Evolutionary conservation across 2,113 vertebrate genomes (phyloP).

Genomic region (Nematolebias whitei): DNA sequence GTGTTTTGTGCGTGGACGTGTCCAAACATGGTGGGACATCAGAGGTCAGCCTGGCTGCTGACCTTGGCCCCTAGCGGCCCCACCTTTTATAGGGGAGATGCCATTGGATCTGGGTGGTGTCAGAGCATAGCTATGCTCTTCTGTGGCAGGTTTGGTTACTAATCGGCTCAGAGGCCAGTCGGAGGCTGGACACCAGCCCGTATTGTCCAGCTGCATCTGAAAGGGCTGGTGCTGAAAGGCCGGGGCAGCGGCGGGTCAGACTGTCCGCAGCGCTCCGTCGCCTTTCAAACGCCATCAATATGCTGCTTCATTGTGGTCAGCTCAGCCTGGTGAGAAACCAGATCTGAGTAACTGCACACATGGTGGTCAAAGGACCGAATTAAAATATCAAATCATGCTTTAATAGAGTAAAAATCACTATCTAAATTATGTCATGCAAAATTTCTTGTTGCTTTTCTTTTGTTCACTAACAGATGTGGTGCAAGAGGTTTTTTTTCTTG

Average conservation of each 20-base stretch:
- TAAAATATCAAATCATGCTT: background rate
- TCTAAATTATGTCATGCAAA: no score
- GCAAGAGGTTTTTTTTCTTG: no score
- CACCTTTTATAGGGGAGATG: constrained; percentile 25
- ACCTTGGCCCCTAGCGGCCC: constrained; percentile 78
- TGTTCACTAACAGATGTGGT: no score
- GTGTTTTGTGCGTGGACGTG: constrained; percentile 81
- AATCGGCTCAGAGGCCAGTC: constrained; percentile 77
- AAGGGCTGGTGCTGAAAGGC: constrained; percentile 69
- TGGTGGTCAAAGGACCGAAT: background rate
- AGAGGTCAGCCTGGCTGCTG: constrained; percentile 76
- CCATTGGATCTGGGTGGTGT: constrained; percentile 73
- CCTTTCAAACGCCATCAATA: constrained; percentile 73
- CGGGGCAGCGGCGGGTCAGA: constrained; percentile 70
- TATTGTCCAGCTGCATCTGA: constrained; percentile 77
- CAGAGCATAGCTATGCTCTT: constrained; percentile 43
- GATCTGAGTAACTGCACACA: background rate
- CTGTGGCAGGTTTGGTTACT: constrained; percentile 66
- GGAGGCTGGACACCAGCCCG: constrained; percentile 48
- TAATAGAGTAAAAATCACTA: no score
- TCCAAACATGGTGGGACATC: constrained; percentile 85
- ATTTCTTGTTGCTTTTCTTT: background rate
- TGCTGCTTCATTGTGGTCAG: constrained; percentile 34
- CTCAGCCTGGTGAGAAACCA: constrained; percentile 31
- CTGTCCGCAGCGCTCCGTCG: constrained; percentile 61